Evolutionary conservation across 1,140 invertebrate species (phyloP).

Genomic region (Micrasema minimum): DNA sequence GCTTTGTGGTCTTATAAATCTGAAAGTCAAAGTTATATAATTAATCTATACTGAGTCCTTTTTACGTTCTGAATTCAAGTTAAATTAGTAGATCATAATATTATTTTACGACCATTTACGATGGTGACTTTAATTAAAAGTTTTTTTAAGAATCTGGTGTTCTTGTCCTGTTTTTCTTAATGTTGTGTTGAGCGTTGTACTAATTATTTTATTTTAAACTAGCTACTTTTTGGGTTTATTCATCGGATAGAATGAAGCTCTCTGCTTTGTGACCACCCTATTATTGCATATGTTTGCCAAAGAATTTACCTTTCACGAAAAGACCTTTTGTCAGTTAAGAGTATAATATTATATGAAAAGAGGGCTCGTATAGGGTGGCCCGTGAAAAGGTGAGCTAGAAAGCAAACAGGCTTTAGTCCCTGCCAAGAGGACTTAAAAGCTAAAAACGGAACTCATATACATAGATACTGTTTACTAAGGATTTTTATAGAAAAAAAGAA

Average conservation of each 20-base stretch:
- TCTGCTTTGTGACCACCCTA: not conserved
- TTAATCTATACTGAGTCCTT: too few species aligned
- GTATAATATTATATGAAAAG: constrained; percentile 47
- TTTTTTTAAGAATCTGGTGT: not conserved
- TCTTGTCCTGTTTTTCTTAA: not conserved
- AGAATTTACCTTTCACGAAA: constrained; percentile 48
- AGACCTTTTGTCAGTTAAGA: constrained; percentile 52
- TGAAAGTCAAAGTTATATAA: too few species aligned
- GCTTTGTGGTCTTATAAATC: too few species aligned
- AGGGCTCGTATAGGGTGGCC: constrained; percentile 33
- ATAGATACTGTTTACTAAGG: not conserved
- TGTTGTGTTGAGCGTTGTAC: not conserved
- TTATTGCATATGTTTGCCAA: constrained; percentile 40
- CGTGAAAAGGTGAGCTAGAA: constrained; percentile 50
- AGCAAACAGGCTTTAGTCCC: constrained; percentile 49
- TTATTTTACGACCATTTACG: too few species aligned
- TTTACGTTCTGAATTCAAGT: too few species aligned
- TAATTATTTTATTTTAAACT: not conserved
- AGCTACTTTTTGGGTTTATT: not conserved
- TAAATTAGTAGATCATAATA: too few species aligned
- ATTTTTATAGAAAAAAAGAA: not conserved
- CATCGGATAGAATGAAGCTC: too few species aligned
- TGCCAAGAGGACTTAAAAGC: constrained; percentile 30
- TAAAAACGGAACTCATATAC: constrained; percentile 20
- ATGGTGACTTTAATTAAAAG: not conserved